Base-by-base conservation (phyloP, 2,888 invertebrate species). In the Plebejus anna region DNA sequence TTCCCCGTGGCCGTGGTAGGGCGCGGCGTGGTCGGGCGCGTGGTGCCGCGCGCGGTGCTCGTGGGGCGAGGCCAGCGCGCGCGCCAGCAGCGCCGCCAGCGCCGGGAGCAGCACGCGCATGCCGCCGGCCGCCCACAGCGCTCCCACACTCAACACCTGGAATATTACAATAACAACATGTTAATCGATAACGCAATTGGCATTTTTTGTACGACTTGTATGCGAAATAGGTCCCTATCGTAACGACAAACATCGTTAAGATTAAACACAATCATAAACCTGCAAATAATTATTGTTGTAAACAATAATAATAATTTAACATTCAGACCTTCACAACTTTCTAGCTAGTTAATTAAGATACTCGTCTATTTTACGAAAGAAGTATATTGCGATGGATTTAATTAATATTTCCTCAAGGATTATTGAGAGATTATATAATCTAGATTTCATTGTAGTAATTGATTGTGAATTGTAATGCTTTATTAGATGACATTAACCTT, bases 1-100 rank as follows among this genome's bases (percentile, higher is more conserved):
- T 84, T 94, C 94, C 82, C 94, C 94, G 82, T 94, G 94, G 79
- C 94, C 94, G 81, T 89, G 90, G 83, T 94, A 95, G 79, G 94
- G 93, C 82, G 83, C 84, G 77, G 89, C 84, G 81, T 91, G 91
- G 80, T 92, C 92, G 78, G 92, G 92, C 81, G 92, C 91, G 82
- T 91, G 92, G 84, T 94, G 94, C 82, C 94, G 87, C 83, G 94
- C 94, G 84, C 94, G 92, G 85, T 94, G 92, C 87, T 94, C 94
- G 83, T 92, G 92, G 81, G 93, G 91, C 81, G 90, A 86, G 84
- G 92, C 94, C 81, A 89, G 87, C 85, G 88, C 89, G 83, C 90
- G 92, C 87, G 91, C 91, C 82, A 89, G 89, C 86, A 93, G 90
- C 91, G 92, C 91, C 83, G 91, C 87, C 83, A 94, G 89, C 86